A percentile compares a stretch with the other conserved stretches of the same genome.
Evolutionary conservation across 2,797 vertebrate species (phyloP).

Genomic region (Danio kyathit): DNA sequence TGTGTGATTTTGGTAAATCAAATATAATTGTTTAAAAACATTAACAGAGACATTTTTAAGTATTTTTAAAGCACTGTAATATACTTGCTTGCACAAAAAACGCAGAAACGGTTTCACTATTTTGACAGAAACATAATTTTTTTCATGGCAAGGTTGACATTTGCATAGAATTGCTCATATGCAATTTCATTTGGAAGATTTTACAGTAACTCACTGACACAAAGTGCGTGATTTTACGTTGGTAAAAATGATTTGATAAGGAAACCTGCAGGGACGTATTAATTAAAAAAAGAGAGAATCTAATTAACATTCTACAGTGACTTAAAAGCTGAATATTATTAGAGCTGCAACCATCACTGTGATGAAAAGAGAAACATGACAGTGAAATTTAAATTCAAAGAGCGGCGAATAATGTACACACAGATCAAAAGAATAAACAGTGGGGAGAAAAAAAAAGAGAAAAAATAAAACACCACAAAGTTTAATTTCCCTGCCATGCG

Average conservation of each 20-base stretch:
- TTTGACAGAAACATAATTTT: no score
- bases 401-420: constrained; percentile 85
- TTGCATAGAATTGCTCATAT: constrained; percentile 37
- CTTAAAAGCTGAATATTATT: constrained; percentile 88
- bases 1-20: no score
- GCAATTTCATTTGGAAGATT: constrained; percentile 75
- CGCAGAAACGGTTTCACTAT: no score
- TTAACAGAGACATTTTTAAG: no score
- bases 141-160: no score
- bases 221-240: constrained; percentile 74
- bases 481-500: constrained; percentile 75
- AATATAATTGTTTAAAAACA: no score
- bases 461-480: constrained; percentile 61
- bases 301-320: constrained; percentile 87
- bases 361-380: constrained; percentile 86
- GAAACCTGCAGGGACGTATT: constrained; percentile 87
- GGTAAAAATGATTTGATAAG: constrained; percentile 81
- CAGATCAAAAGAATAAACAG: constrained; percentile 88
- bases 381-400: constrained; percentile 87
- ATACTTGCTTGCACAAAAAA: no score
- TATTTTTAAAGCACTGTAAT: no score
- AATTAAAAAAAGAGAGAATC: constrained; percentile 81
- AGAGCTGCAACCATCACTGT: constrained; percentile 80
- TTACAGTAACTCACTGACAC: constrained; percentile 79
- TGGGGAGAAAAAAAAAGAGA: constrained; percentile 63